phyloP scores from a whole-genome alignment of 2,113 vertebrate species.

The Megaceryle torquata region DNA sequence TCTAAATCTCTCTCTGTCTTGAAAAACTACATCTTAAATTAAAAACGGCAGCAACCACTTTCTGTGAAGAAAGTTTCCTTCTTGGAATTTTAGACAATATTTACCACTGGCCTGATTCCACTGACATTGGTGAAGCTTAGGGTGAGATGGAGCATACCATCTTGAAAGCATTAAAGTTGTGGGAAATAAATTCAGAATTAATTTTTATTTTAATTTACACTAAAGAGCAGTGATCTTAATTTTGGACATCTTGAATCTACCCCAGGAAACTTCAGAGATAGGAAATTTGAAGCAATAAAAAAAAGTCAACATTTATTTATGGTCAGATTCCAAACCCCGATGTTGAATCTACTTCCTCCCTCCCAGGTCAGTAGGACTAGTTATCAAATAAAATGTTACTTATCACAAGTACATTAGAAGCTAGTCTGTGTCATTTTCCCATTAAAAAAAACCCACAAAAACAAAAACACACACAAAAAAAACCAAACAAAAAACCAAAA shows the following conservation, averaged over 20 bases:
- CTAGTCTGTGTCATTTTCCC: not conserved
- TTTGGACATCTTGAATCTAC: slow-evolving; percentile 7
- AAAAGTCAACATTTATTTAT: not conserved
- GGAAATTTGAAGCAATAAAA: slow-evolving; percentile 3
- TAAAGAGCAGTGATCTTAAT: not conserved
- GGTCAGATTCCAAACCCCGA: not conserved
- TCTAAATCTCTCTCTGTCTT: slow-evolving; percentile 54
- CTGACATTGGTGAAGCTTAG: not conserved
- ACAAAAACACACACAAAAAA: too few relatives aligned
- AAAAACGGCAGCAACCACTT: slow-evolving; percentile 63
- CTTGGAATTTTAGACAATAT: slow-evolving; percentile 37
- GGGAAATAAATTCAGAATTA: slow-evolving; percentile 31
- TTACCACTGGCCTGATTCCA: slow-evolving; percentile 46
- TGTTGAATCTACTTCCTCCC: not conserved
- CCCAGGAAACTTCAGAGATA: slow-evolving; percentile 42
- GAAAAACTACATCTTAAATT: slow-evolving; percentile 64
- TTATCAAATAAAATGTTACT: not conserved
- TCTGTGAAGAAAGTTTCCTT: slow-evolving; percentile 48
- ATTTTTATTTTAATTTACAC: slow-evolving; percentile 34
- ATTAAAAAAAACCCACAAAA: not conserved
- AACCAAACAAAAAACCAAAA: too few relatives aligned
- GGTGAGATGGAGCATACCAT: slow-evolving; percentile 5
- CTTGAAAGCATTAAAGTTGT: slow-evolving; percentile 68
- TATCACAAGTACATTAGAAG: not conserved
- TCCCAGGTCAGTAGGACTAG: not conserved